phyloP scores from a whole-genome alignment of 2,113 vertebrate genomes.

The Actenoides lindsayi region DNA sequence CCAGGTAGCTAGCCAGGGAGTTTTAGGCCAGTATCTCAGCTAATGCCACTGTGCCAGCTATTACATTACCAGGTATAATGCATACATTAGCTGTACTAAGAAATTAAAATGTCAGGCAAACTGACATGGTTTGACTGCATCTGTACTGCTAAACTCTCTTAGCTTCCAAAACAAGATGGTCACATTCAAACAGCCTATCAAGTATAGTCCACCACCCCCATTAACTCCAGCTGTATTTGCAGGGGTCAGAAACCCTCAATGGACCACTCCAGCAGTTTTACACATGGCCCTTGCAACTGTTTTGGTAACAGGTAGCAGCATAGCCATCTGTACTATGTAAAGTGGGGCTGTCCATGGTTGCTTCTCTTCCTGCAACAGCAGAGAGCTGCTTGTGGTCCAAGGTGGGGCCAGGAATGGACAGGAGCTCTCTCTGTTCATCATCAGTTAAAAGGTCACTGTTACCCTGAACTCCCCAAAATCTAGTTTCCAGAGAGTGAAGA shows the following conservation, averaged over 20 bases:
- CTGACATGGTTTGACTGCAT: neutral
- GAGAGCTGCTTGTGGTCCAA: neutral
- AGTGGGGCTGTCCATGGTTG: rapidly evolving
- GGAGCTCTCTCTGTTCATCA: neutral
- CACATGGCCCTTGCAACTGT: neutral
- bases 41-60: neutral
- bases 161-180: neutral
- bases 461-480: neutral
- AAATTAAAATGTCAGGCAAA: neutral
- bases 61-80: neutral
- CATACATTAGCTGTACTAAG: neutral
- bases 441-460: neutral
- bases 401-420: neutral
- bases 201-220: neutral
- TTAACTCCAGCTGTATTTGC: neutral
- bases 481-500: neutral
- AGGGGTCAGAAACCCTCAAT: neutral
- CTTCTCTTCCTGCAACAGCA: neutral
- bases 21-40: neutral
- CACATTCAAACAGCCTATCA: neutral
- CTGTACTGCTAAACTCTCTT: neutral
- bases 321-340: neutral
- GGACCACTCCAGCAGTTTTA: neutral
- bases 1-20: neutral
- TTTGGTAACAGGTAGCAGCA: neutral